Conservation (phyloP, 2,797 vertebrate genomes). For the Chelmon rostratus region DNA sequence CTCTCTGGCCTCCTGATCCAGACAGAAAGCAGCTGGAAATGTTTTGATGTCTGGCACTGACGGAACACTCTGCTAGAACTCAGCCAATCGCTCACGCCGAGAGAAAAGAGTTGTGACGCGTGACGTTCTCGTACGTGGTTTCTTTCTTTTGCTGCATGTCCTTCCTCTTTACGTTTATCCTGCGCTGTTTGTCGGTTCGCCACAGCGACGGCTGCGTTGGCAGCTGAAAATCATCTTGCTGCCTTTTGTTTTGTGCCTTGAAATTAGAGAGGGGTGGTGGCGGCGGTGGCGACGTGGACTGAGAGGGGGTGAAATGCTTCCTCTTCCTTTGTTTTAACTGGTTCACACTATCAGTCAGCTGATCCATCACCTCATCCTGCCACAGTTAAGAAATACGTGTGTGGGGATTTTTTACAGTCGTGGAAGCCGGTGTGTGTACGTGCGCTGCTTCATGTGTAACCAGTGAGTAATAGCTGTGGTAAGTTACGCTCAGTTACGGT, state of each 20-base stretch:
- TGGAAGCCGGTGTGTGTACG: conserved; percentile 19
- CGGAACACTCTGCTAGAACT: not conserved
- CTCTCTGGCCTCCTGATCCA: too few relatives aligned
- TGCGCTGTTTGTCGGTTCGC: not conserved
- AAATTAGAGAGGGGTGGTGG: not conserved
- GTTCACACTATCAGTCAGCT: conserved; percentile 13
- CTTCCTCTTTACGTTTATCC: not conserved
- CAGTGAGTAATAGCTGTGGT: not conserved
- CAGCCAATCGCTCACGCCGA: not conserved
- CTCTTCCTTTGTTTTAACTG: not conserved
- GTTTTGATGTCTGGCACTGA: too few relatives aligned
- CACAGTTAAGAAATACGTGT: not conserved
- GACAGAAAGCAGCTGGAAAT: too few relatives aligned
- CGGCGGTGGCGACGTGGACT: too few relatives aligned
- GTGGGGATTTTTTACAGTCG: not conserved
- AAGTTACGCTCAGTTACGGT: not conserved
- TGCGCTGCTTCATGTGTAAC: conserved; percentile 17
- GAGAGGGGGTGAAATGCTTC: too few relatives aligned
- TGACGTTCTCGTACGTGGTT: not conserved
- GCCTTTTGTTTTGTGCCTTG: not conserved
- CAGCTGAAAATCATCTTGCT: not conserved
- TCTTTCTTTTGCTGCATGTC: not conserved
- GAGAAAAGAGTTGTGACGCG: not conserved
- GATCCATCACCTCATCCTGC: not conserved
- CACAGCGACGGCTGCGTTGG: rapidly evolving